These are phyloP conservation scores for Ivindomyrus marchei DNA, from an alignment of 2,113 vertebrate genomes.

Conservation along the genomic window DNA sequence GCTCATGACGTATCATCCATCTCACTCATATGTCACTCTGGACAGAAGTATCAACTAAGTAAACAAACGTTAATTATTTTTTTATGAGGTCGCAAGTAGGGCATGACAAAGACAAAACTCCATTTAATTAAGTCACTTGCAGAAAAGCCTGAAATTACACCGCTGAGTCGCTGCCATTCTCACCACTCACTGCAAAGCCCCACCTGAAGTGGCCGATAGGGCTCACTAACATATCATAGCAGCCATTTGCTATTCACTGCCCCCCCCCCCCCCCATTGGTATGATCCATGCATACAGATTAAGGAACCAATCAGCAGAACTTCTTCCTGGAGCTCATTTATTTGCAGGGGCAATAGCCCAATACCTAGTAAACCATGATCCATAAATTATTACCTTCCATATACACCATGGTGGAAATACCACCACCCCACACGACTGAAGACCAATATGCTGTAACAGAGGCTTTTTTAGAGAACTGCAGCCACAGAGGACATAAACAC, in stretches of 20 bases:
- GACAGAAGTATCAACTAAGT: neutral
- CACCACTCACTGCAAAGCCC: constrained; percentile 64
- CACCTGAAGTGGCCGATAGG: constrained; percentile 59
- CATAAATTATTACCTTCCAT: constrained; percentile 23
- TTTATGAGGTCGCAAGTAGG: constrained; percentile 42
- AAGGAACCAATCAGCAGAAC: constrained; percentile 13
- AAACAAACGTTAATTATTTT: constrained; percentile 44
- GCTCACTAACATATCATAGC: constrained; percentile 48
- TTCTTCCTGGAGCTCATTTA: constrained; percentile 45
- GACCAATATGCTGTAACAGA: neutral
- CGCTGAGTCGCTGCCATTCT: constrained; percentile 59
- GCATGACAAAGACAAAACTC: constrained; percentile 60
- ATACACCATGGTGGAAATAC: too few species aligned
- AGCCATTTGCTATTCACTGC: constrained; percentile 40
- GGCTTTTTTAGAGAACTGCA: neutral
- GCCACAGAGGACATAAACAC: neutral
- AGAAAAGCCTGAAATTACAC: constrained; percentile 48
- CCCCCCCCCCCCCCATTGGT: constrained; percentile 14
- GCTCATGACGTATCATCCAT: neutral
- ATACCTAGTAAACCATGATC: constrained; percentile 47
- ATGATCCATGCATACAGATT: constrained; percentile 23
- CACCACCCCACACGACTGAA: neutral
- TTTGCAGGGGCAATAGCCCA: constrained; percentile 45
- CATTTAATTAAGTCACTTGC: constrained; percentile 57
- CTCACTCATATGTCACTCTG: neutral